These are phyloP conservation scores for Cryptus viduatorius DNA, from an alignment of 2,888 invertebrate genomes.

Conservation along the genomic window DNA sequence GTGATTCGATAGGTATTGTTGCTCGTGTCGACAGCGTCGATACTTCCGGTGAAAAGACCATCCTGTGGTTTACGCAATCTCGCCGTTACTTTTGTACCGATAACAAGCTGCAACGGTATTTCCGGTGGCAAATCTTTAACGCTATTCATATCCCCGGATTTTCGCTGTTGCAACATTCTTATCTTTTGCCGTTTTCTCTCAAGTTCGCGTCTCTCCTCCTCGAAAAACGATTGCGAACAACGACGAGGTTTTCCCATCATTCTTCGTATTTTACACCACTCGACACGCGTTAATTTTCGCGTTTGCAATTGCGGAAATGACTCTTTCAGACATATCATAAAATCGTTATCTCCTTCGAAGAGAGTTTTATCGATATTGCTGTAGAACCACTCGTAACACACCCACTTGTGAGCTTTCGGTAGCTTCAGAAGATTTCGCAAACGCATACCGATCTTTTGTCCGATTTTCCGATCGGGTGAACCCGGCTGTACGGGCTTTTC, in stretches of 20 bases:
- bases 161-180: conserved; percentile 96
- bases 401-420: conserved; percentile 99
- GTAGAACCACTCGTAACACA: conserved; percentile 99
- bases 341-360: conserved; percentile 98
- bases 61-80: conserved; percentile 96
- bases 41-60: conserved; percentile 96
- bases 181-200: conserved; percentile 96
- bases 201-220: conserved; percentile 96
- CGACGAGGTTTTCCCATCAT: conserved; percentile 99
- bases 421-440: conserved; percentile 96
- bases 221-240: conserved; percentile 97
- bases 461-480: conserved; percentile 93
- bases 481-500: conserved; percentile 81
- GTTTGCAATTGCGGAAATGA: conserved; percentile 97
- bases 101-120: conserved; percentile 97
- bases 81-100: conserved; percentile 97
- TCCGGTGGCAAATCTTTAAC: conserved; percentile 96
- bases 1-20: conserved; percentile 97
- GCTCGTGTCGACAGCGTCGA: conserved; percentile 98
- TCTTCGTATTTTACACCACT: conserved; percentile 98
- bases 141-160: conserved; percentile 90
- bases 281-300: conserved; percentile 92
- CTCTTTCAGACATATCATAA: conserved; percentile 96
- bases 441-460: conserved; percentile 95
- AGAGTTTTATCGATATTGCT: conserved; percentile 97